A percentile compares a stretch with the other conserved stretches of the same genome.
These are phyloP conservation scores for Invenusta paracnida DNA, from an alignment of 2,888 invertebrate genomes.

Conservation along the genomic window DNA sequence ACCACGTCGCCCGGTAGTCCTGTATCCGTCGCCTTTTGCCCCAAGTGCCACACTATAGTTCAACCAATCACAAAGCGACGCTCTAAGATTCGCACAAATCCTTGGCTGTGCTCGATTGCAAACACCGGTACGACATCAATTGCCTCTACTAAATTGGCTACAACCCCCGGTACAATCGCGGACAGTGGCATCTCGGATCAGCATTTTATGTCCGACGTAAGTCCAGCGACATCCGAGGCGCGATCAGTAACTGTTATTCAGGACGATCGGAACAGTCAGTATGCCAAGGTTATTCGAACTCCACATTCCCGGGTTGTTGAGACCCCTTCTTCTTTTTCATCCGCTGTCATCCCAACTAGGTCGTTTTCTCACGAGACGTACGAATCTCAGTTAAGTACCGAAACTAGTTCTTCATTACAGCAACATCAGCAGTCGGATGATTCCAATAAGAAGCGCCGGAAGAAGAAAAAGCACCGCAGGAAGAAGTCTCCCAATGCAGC, in stretches of 20 bases:
- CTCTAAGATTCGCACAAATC: not conserved
- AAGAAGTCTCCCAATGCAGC: not conserved
- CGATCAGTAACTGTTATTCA: not conserved
- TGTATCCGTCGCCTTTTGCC: not conserved
- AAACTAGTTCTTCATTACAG: too few species aligned
- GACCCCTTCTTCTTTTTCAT: not conserved
- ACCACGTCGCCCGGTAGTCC: not conserved
- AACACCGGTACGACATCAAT: not conserved
- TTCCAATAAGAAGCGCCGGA: not conserved
- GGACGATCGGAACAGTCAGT: not conserved
- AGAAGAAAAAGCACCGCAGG: not conserved
- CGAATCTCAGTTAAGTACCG: too few species aligned
- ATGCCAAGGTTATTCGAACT: not conserved
- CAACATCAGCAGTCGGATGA: not conserved
- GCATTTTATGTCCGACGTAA: not conserved
- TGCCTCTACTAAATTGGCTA: not conserved
- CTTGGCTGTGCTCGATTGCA: not conserved
- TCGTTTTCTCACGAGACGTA: too few species aligned
- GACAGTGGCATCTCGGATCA: not conserved
- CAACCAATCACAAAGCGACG: not conserved
- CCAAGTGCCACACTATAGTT: not conserved
- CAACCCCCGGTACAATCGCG: not conserved
- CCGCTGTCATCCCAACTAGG: too few species aligned
- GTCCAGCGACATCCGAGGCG: not conserved
- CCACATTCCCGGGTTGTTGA: not conserved